Evolutionary conservation across 2,113 vertebrate species (phyloP).

Genomic region (Ameiurus melas): DNA sequence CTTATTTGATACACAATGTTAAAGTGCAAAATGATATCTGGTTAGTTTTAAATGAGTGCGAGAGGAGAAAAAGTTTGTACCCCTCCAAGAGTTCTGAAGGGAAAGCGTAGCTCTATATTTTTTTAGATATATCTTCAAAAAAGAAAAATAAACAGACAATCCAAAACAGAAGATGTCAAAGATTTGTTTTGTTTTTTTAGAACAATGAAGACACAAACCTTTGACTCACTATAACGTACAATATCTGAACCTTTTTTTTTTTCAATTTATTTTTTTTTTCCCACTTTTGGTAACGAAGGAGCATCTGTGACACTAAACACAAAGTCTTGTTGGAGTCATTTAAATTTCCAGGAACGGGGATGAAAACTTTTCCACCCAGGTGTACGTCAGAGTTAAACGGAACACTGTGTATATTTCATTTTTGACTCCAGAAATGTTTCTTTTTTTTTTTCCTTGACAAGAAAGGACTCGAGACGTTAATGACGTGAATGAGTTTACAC

Average conservation of each 20-base stretch:
- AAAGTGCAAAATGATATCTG: background rate
- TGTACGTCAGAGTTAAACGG: background rate
- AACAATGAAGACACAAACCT: too few relatives aligned
- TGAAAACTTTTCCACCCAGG: background rate
- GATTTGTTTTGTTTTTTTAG: too few relatives aligned
- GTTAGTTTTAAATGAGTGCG: background rate
- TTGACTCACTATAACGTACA: background rate
- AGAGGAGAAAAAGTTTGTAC: background rate
- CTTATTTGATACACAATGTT: background rate
- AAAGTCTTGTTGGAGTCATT: too few relatives aligned
- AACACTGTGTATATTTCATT: background rate
- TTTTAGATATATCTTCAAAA: too few relatives aligned
- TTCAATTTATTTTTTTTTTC: too few relatives aligned
- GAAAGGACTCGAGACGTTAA: background rate
- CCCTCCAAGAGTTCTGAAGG: too few relatives aligned
- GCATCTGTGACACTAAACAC: background rate
- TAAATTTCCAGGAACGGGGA: background rate
- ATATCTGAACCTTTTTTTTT: background rate
- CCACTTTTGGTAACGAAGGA: background rate
- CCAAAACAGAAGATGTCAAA: too few relatives aligned
- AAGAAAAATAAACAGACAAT: too few relatives aligned
- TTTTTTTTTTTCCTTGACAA: background rate
- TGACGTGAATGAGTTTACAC: background rate
- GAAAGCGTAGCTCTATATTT: too few relatives aligned
- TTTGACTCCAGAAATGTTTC: background rate